phyloP scores from a whole-genome alignment of 2,888 invertebrate species.

The Timandra comae region DNA sequence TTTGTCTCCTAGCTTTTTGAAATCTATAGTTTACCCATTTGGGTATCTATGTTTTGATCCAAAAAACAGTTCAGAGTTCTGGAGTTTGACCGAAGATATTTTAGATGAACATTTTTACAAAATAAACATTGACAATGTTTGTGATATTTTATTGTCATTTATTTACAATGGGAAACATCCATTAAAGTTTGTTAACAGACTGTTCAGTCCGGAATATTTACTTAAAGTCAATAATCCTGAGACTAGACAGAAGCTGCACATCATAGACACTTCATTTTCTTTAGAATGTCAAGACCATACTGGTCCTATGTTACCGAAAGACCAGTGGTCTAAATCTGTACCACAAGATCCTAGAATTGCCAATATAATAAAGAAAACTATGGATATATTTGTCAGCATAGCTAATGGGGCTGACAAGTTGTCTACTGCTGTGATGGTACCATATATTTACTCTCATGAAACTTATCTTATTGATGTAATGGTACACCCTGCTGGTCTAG shows the following conservation, averaged over 20 bases:
- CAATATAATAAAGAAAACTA: slow-evolving; percentile 64
- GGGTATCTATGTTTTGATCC: slow-evolving; percentile 79
- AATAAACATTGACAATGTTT: slow-evolving; percentile 73
- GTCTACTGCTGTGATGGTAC: slow-evolving; percentile 69
- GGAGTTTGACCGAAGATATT: slow-evolving; percentile 71
- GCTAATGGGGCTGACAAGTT: slow-evolving; percentile 64
- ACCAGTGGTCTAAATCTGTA: slow-evolving; percentile 68
- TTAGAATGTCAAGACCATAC: slow-evolving; percentile 77
- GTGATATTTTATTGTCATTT: slow-evolving; percentile 79
- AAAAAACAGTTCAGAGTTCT: slow-evolving; percentile 66
- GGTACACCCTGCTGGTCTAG: slow-evolving; percentile 66
- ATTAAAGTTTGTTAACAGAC: slow-evolving; percentile 72
- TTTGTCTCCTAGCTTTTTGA: slow-evolving; percentile 72
- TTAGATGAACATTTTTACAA: slow-evolving; percentile 75
- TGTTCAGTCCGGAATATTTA: slow-evolving; percentile 79
- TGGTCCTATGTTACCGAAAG: slow-evolving; percentile 76
- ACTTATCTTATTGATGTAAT: slow-evolving; percentile 79
- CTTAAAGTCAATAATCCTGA: slow-evolving; percentile 68
- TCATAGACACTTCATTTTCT: slow-evolving; percentile 80
- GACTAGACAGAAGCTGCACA: slow-evolving; percentile 70
- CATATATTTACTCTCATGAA: slow-evolving; percentile 72
- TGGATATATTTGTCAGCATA: slow-evolving; percentile 52
- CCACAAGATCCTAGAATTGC: slow-evolving; percentile 72
- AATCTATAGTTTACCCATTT: slow-evolving; percentile 76
- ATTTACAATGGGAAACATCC: slow-evolving; percentile 80